Percentiles rank a stretch among this genome's conserved stretches.
phyloP scores from a whole-genome alignment of 1,140 invertebrate genomes.

The Cotesia vestalis region DNA sequence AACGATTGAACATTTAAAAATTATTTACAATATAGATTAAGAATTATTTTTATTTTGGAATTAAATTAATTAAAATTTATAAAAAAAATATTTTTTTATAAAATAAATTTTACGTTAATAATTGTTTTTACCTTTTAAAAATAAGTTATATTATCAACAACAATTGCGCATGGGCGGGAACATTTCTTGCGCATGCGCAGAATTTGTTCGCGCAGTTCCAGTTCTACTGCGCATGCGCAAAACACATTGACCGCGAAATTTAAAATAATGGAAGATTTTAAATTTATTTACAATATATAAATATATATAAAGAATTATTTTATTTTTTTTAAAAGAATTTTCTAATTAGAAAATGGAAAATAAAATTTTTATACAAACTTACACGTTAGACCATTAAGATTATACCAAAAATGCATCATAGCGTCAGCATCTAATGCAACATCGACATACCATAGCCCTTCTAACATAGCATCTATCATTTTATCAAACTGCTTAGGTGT shows the following conservation, averaged over 20 bases:
- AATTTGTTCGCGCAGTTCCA: too few species aligned
- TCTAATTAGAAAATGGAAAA: not conserved
- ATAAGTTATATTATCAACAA: too few species aligned
- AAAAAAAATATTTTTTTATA: too few species aligned
- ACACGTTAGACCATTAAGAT: conserved; percentile 43
- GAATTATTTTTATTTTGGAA: not conserved
- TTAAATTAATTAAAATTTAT: too few species aligned
- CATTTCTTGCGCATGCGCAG: too few species aligned
- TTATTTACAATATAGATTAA: not conserved
- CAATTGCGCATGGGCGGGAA: too few species aligned
- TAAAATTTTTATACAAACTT: conserved; percentile 17
- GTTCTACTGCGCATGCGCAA: too few species aligned
- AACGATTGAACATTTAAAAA: not conserved
- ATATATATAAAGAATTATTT: not conserved
- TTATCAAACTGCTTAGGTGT: conserved; percentile 19
- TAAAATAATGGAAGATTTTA: not conserved
- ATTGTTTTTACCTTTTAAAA: too few species aligned
- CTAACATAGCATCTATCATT: conserved; percentile 27
- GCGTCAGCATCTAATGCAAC: conserved; percentile 38
- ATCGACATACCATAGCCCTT: conserved; percentile 46
- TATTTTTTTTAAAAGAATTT: not conserved
- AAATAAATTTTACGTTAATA: too few species aligned
- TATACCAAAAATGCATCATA: conserved; percentile 38
- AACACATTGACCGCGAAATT: too few species aligned
- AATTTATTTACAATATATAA: not conserved